Base-by-base conservation (phyloP, 2,797 vertebrate genomes). In the Rhynchonycteris naso region DNA sequence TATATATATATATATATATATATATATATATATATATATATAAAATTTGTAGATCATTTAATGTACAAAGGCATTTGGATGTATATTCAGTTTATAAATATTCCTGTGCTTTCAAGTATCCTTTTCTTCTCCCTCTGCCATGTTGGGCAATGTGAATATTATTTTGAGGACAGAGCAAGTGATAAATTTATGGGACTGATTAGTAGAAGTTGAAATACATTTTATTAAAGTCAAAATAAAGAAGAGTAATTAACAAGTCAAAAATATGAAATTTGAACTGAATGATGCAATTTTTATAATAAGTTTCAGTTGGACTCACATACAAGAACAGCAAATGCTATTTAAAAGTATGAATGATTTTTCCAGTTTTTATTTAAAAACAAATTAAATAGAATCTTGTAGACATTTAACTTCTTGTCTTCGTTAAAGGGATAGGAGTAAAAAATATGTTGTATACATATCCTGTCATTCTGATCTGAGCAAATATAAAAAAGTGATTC, bases 51-150 rank as follows among this genome's bases (percentile, higher is more conserved):
- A n/a, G n/a, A 91, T 71, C 95, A 95, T 58, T 85, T 33, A 94
- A 56, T 47, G 13, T n/a, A 7, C 35, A 87, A 86, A 72, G 50
- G n/a, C 65, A 58, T 88, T 82, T 96, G 75, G 22, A 47, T 95
- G 28, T 68, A 76, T 84, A 87, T 92, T 96, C 72, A 90, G 18
- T 54, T 81, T 95, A 84, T 84, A 96, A 94, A 78, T 76, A 72
- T 74, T 47, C 82, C 63, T 33, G 13, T 69, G 15, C n/a, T 91
- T 96, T 95, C 58, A 84, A 90, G 15, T 71, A 58, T 66, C 81
- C 21, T 47, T 95, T 92, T 95, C 2, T 54, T 90, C 30, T 90
- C 19, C 22, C 35, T 88, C 22, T 71, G 10, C 13, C 43, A 52
- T 43, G 75, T 38, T 74, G 10, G 11, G 11, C 4, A 54, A 63